Evolutionary conservation across 2,888 invertebrate species (phyloP).

Genomic region (Monochamus alternatus): DNA sequence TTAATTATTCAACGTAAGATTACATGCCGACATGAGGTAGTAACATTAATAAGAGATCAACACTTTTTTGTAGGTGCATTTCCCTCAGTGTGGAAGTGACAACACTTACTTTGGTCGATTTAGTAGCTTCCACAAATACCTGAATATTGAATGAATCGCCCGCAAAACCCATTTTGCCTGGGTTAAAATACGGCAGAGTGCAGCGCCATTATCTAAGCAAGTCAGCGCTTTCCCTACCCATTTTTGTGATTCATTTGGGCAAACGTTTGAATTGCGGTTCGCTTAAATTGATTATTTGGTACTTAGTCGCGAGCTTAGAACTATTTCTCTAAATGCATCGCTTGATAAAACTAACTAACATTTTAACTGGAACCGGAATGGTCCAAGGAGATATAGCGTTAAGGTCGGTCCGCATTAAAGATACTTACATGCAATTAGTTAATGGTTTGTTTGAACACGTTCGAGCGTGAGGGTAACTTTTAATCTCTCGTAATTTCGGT

Average conservation of each 20-base stretch:
- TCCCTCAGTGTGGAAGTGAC: too few species aligned
- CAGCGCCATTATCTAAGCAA: not conserved
- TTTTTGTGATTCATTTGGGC: slow-evolving; percentile 4
- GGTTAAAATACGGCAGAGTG: not conserved
- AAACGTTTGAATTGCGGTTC: not conserved
- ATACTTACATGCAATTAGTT: slow-evolving; percentile 24
- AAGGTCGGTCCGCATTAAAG: slow-evolving; percentile 18
- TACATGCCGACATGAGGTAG: too few species aligned
- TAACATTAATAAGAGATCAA: too few species aligned
- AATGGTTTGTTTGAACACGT: slow-evolving; percentile 20
- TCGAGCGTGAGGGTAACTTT: not conserved
- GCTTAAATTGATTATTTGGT: slow-evolving; percentile 1
- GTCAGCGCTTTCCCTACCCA: not conserved
- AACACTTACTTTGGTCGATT: too few species aligned
- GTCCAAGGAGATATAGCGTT: slow-evolving; percentile 1
- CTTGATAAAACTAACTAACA: slow-evolving; percentile 25
- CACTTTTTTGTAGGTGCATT: too few species aligned
- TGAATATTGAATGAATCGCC: too few species aligned
- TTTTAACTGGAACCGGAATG: slow-evolving; percentile 1
- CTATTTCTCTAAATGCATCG: not conserved
- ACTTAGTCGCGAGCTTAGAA: not conserved
- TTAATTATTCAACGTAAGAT: too few species aligned
- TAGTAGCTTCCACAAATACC: too few species aligned
- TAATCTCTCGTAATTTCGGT: slow-evolving; percentile 10
- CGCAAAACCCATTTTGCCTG: too few species aligned